Percentiles rank a stretch among this genome's conserved stretches.
Evolutionary conservation across 2,797 vertebrate genomes (phyloP).

Genomic region (Chaetophractus vellerosus): DNA sequence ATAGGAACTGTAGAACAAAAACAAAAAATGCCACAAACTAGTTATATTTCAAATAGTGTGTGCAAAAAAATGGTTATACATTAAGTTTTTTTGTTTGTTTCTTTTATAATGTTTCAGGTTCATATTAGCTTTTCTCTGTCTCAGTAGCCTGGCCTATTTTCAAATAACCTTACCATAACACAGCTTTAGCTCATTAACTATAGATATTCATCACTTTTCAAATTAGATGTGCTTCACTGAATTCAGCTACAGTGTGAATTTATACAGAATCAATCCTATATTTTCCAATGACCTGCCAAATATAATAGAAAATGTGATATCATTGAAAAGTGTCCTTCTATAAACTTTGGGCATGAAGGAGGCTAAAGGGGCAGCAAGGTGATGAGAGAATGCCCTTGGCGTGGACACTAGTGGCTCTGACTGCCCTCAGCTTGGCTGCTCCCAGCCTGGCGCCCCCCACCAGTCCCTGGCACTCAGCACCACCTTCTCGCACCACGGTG

Average conservation of each 20-base stretch:
- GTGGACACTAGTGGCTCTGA: accelerated
- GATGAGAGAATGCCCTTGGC: neutral
- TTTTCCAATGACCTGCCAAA: slow-evolving; percentile 70
- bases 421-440: neutral
- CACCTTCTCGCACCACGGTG: accelerated
- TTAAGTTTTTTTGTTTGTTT: neutral
- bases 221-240: slow-evolving; percentile 75
- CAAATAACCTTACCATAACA: slow-evolving; percentile 77
- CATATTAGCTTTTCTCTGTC: neutral
- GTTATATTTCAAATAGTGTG: slow-evolving; percentile 18
- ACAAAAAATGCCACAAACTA: neutral
- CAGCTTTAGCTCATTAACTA: slow-evolving; percentile 73
- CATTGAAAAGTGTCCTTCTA: slow-evolving; percentile 41
- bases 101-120: slow-evolving; percentile 62
- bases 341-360: slow-evolving; percentile 17
- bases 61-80: neutral
- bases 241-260: slow-evolving; percentile 59
- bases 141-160: slow-evolving; percentile 67
- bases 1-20: neutral
- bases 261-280: slow-evolving; percentile 1
- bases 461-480: neutral
- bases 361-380: neutral
- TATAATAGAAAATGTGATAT: slow-evolving; percentile 54
- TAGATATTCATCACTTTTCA: slow-evolving; percentile 75
- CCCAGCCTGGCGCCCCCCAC: neutral